A percentile compares a stretch with the other conserved stretches of the same genome.
phyloP scores from a whole-genome alignment of 2,797 vertebrate species.

The Gymnothorax javanicus region DNA sequence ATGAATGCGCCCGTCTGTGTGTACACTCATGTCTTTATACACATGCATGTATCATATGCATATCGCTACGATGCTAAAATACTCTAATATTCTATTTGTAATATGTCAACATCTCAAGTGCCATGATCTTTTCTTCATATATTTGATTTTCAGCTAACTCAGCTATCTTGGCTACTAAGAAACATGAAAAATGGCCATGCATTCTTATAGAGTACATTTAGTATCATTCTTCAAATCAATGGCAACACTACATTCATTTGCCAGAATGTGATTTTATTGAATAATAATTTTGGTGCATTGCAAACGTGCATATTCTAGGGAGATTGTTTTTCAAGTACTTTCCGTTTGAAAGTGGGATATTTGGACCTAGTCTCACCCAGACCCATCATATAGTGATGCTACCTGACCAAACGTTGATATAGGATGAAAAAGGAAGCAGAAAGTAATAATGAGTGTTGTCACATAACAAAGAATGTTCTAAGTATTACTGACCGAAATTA shows the following conservation, averaged over 20 bases:
- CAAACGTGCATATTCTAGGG: neutral
- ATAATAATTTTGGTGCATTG: neutral
- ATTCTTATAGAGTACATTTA: neutral
- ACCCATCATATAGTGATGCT: neutral
- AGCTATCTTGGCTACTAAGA: no score
- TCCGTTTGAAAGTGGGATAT: neutral
- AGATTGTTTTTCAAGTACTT: neutral
- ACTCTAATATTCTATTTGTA: neutral
- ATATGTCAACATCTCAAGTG: neutral
- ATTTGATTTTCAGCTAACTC: no score
- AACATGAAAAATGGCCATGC: neutral
- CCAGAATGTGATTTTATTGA: neutral
- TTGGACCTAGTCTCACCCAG: neutral
- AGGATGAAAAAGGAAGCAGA: neutral
- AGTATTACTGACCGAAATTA: no score
- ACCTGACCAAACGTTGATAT: no score
- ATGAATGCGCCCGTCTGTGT: neutral
- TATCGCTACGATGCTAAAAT: neutral
- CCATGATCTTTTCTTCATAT: no score
- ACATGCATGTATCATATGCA: constrained; percentile 39
- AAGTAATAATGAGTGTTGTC: neutral
- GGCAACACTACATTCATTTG: neutral
- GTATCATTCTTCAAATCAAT: neutral
- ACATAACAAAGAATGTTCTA: neutral
- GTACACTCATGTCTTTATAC: neutral